phyloP scores from a whole-genome alignment of 2,888 invertebrate genomes.

The Acanthosepion lycidas region DNA sequence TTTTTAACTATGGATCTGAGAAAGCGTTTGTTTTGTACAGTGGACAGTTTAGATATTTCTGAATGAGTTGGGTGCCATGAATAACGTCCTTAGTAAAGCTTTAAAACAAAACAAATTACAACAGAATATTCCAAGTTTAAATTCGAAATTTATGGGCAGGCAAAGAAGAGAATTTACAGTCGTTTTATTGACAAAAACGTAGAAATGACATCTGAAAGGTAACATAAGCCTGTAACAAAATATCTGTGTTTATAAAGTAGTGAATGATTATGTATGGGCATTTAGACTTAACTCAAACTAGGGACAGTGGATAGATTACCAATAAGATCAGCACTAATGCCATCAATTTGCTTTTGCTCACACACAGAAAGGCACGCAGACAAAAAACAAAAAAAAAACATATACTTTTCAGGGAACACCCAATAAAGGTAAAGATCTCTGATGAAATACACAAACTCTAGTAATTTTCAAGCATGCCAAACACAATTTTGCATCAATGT shows the following conservation, averaged over 20 bases:
- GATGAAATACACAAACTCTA: not conserved
- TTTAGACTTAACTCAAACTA: not conserved
- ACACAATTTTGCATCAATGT: slow-evolving; percentile 7
- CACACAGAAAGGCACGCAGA: not conserved
- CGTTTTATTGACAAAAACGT: not conserved
- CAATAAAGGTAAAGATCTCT: not conserved
- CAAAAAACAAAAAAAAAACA: not conserved
- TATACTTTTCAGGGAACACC: not conserved
- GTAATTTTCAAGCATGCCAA: not conserved
- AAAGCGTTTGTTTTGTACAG: too few relatives aligned
- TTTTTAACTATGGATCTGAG: too few relatives aligned
- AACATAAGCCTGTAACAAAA: not conserved
- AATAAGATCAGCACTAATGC: not conserved
- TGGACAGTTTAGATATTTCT: too few relatives aligned
- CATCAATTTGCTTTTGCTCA: not conserved
- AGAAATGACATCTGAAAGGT: not conserved
- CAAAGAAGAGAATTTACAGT: not conserved
- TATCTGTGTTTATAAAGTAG: not conserved
- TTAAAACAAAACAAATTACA: too few relatives aligned
- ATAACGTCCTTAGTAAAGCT: too few relatives aligned
- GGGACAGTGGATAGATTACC: not conserved
- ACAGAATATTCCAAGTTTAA: not conserved
- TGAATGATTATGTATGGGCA: not conserved
- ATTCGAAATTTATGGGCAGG: not conserved
- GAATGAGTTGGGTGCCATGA: too few relatives aligned